These are phyloP conservation scores for Acanthisitta chloris DNA, from an alignment of 2,113 vertebrate genomes.

Conservation along the genomic window DNA sequence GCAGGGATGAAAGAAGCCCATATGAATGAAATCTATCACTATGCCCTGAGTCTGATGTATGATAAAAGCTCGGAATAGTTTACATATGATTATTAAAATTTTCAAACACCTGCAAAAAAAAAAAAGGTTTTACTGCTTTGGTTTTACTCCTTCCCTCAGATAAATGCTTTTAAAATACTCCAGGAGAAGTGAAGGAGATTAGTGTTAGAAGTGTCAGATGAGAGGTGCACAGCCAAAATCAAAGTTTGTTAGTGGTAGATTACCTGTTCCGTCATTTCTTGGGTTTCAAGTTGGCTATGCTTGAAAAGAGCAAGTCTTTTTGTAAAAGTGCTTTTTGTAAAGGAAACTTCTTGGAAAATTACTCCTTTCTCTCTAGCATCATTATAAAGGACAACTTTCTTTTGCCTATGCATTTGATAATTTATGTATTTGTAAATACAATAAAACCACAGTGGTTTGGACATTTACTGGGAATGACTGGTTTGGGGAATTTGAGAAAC, in stretches of 20 bases:
- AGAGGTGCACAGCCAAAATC: background rate
- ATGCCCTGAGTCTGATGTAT: background rate
- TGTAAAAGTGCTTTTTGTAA: background rate
- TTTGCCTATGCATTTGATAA: background rate
- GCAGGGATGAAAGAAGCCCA: background rate
- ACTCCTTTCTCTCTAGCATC: background rate
- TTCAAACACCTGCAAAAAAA: background rate
- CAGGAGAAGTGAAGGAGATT: background rate
- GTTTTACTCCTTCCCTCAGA: background rate
- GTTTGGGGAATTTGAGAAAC: constrained; percentile 47
- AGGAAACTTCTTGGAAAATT: background rate
- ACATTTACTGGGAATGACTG: constrained; percentile 22
- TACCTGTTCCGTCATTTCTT: background rate
- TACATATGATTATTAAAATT: background rate
- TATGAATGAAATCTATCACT: background rate
- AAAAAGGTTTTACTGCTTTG: no score
- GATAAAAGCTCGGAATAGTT: background rate
- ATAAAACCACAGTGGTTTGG: constrained; percentile 40
- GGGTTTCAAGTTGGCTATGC: background rate
- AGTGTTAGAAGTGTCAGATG: background rate
- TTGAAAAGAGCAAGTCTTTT: background rate
- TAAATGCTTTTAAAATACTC: background rate
- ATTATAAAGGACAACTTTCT: background rate
- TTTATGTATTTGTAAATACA: constrained; percentile 44
- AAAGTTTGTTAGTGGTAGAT: background rate